A percentile compares a stretch with the other conserved stretches of the same genome.
These are phyloP conservation scores for Clarias gariepinus DNA, from an alignment of 2,113 vertebrate species.

Conservation along the genomic window DNA sequence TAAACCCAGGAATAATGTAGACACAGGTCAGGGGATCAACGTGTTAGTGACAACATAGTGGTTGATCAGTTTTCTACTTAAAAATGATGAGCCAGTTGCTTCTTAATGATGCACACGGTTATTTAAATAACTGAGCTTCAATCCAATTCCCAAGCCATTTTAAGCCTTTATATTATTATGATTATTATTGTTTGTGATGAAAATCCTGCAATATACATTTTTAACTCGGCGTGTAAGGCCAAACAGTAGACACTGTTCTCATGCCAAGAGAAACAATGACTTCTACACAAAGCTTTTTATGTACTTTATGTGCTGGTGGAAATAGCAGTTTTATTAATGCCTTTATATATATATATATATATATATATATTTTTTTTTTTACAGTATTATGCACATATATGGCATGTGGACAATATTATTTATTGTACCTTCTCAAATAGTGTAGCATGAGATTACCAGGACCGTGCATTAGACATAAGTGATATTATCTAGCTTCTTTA, in stretches of 20 bases:
- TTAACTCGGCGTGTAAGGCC: not conserved
- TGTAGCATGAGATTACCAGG: not conserved
- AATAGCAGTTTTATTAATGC: not conserved
- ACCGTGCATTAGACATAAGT: not conserved
- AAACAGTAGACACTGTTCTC: not conserved
- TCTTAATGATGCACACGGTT: no score
- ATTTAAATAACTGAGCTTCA: not conserved
- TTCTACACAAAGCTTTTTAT: not conserved
- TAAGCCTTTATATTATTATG: no score
- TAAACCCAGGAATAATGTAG: not conserved
- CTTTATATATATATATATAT: not conserved
- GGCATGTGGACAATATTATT: not conserved
- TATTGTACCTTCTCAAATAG: not conserved
- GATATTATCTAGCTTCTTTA: not conserved
- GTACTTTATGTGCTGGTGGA: not conserved
- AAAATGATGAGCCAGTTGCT: not conserved
- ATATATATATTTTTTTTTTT: not conserved
- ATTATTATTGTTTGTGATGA: not conserved
- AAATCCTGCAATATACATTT: not conserved
- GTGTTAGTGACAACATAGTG: not conserved
- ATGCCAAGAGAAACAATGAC: not conserved
- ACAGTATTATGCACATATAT: not conserved
- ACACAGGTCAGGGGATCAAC: not conserved
- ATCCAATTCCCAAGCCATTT: no score
- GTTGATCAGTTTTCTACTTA: not conserved